Evolutionary conservation across 2,113 vertebrate genomes (phyloP).

Genomic region (Phodopus roborovskii): DNA sequence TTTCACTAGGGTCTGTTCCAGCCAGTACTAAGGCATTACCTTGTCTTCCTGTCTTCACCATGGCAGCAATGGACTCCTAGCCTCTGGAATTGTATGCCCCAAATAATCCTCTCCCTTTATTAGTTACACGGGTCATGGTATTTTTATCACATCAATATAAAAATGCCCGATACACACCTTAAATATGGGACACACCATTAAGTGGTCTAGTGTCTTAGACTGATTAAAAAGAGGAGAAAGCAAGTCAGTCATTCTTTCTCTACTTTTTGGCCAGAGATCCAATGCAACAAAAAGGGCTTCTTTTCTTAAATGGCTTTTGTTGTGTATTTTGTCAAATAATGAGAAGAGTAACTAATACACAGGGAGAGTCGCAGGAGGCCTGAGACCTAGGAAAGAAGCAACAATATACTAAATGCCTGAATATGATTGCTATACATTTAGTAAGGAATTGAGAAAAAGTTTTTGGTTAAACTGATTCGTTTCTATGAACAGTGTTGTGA

Average conservation of each 20-base stretch:
- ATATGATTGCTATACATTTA: background rate
- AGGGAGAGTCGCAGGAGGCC: background rate
- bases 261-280: too few species aligned
- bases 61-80: background rate
- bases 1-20: background rate
- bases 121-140: background rate
- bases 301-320: background rate
- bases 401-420: background rate
- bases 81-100: background rate
- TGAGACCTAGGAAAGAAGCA: background rate
- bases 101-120: background rate
- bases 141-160: background rate
- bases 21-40: too few species aligned
- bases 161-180: background rate
- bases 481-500: background rate
- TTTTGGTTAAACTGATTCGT: background rate
- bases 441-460: background rate
- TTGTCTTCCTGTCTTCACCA: background rate
- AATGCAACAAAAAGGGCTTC: background rate
- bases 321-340: background rate
- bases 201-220: background rate
- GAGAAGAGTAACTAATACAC: background rate
- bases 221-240: background rate
- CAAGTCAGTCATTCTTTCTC: background rate
- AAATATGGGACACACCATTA: background rate